Percentiles rank a stretch among this genome's conserved stretches.
phyloP scores from a whole-genome alignment of 2,888 invertebrate species.

The Amorpha juglandis region DNA sequence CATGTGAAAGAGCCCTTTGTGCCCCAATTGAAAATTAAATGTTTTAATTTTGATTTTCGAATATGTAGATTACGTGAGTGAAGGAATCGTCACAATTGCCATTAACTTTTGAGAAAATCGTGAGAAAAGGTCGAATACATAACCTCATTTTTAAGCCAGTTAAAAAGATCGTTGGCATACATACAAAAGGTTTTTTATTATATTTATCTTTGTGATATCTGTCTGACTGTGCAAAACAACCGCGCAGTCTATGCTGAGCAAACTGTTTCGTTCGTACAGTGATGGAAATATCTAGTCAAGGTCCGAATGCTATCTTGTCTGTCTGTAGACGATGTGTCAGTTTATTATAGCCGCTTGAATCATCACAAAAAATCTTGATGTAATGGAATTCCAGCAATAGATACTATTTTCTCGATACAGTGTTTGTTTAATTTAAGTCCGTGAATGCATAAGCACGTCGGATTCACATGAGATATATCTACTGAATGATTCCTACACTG shows the following conservation, averaged over 20 bases:
- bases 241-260: conserved; percentile 27
- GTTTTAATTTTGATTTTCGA: too few species aligned
- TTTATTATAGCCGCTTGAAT: conserved; percentile 30
- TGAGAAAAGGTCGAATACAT: background rate
- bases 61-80: too few species aligned
- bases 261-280: conserved; percentile 36
- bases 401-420: conserved; percentile 9
- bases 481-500: too few species aligned
- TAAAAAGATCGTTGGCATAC: background rate
- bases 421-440: background rate
- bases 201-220: background rate
- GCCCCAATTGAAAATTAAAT: too few species aligned
- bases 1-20: too few species aligned
- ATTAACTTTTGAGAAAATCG: background rate
- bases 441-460: background rate
- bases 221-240: background rate
- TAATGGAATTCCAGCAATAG: conserved; percentile 15
- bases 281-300: conserved; percentile 44
- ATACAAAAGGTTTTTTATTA: too few species aligned
- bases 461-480: background rate
- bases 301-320: conserved; percentile 37
- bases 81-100: too few species aligned
- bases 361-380: conserved; percentile 28
- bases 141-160: too few species aligned
- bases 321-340: conserved; percentile 32